phyloP scores from a whole-genome alignment of 2,113 vertebrate species.

The Grus americana region DNA sequence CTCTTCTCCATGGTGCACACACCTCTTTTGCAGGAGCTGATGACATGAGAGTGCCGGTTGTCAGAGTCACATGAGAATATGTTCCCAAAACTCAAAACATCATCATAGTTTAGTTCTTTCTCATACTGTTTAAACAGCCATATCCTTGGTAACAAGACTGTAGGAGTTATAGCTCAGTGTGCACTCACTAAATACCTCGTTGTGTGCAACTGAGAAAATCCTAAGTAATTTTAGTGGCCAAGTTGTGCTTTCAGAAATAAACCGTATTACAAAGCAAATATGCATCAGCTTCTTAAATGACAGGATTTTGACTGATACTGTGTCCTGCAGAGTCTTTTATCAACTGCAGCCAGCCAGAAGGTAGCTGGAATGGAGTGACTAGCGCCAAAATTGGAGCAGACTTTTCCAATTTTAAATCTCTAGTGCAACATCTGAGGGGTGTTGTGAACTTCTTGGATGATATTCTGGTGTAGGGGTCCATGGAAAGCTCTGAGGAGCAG shows the following conservation, averaged over 20 bases:
- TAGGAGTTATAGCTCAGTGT: background rate
- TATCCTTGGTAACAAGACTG: background rate
- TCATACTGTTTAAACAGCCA: background rate
- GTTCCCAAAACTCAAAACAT: background rate
- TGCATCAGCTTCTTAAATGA: background rate
- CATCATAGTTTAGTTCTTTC: background rate
- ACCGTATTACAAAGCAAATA: background rate
- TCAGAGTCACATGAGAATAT: background rate
- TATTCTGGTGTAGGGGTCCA: background rate
- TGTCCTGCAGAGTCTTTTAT: background rate
- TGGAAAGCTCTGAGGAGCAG: background rate
- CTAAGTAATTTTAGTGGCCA: background rate
- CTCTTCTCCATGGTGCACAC: background rate
- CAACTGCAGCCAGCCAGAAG: background rate
- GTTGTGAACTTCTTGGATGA: background rate
- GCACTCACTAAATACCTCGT: background rate
- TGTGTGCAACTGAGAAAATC: background rate
- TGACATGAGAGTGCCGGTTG: background rate
- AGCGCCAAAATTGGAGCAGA: background rate
- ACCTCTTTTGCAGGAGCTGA: background rate
- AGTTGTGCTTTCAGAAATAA: background rate
- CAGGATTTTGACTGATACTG: background rate
- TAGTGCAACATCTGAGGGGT: background rate
- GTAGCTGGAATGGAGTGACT: background rate
- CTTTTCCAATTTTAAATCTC: background rate